Evolutionary conservation across 1,140 invertebrate species (phyloP).

Genomic region (Ceratosolen solmsi): DNA sequence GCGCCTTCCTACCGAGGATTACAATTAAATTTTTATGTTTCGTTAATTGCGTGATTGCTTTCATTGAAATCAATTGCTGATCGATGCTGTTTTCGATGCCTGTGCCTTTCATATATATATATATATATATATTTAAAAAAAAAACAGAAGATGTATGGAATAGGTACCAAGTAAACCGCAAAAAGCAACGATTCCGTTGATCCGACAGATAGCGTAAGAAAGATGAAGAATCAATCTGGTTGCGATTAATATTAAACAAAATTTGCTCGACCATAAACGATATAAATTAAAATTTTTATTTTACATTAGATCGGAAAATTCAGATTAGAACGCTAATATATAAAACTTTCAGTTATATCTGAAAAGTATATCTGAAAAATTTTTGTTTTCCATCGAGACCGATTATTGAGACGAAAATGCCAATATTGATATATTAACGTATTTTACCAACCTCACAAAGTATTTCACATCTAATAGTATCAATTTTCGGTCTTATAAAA

Average conservation of each 20-base stretch:
- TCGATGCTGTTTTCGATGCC: no score
- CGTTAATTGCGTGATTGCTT: neutral
- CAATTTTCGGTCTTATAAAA: neutral
- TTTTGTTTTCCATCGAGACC: neutral
- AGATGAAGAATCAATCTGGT: no score
- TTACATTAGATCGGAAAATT: neutral
- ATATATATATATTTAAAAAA: no score
- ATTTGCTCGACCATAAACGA: no score
- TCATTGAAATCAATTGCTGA: no score
- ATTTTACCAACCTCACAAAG: no score
- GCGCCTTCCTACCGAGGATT: neutral
- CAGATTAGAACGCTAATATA: neutral
- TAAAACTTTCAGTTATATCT: constrained; percentile 4
- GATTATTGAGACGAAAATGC: constrained; percentile 15
- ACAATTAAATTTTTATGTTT: neutral
- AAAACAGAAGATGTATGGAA: no score
- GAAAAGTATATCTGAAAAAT: constrained; percentile 13
- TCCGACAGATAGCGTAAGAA: no score
- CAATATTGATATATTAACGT: neutral
- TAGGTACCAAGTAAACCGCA: no score
- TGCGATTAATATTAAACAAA: no score
- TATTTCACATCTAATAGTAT: neutral
- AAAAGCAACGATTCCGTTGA: no score
- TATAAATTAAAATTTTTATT: neutral
- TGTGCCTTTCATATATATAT: no score